Evolutionary conservation across 2,113 vertebrate species (phyloP).

Genomic region (Axis porcinus): DNA sequence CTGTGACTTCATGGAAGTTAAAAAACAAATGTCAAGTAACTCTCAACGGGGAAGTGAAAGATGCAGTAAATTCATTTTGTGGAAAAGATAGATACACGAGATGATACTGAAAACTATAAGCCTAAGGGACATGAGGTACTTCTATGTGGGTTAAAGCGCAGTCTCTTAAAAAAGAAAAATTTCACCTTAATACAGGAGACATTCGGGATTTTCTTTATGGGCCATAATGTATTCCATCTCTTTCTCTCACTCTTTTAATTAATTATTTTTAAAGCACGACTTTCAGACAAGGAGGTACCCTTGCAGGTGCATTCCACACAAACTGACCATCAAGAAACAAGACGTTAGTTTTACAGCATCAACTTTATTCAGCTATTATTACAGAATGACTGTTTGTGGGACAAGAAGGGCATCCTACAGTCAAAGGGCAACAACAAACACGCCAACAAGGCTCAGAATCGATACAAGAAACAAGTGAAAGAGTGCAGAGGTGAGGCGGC

Average conservation of each 20-base stretch:
- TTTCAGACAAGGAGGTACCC: slow-evolving; percentile 59
- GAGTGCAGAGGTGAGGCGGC: background rate
- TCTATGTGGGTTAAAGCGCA: background rate
- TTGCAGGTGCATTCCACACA: slow-evolving; percentile 62
- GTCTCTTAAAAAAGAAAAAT: slow-evolving; percentile 21
- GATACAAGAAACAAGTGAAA: background rate
- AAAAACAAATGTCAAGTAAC: background rate
- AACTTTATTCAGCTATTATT: slow-evolving; percentile 46
- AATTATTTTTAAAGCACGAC: slow-evolving; percentile 53
- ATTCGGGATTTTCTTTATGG: slow-evolving; percentile 46
- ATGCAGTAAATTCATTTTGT: background rate
- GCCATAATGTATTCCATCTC: slow-evolving; percentile 38
- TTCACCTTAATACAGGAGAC: slow-evolving; percentile 51
- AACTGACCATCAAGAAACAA: slow-evolving; percentile 63
- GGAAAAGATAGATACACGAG: background rate
- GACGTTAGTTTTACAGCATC: slow-evolving; percentile 42
- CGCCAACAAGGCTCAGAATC: background rate
- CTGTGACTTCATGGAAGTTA: background rate
- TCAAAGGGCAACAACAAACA: background rate
- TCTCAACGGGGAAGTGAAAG: background rate
- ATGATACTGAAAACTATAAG: background rate
- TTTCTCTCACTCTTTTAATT: slow-evolving; percentile 13
- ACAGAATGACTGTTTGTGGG: background rate
- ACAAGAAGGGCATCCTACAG: background rate
- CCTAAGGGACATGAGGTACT: background rate